A percentile compares a stretch with the other conserved stretches of the same genome.
Conservation (phyloP, 2,888 invertebrate species). For the Acleris laterana region DNA sequence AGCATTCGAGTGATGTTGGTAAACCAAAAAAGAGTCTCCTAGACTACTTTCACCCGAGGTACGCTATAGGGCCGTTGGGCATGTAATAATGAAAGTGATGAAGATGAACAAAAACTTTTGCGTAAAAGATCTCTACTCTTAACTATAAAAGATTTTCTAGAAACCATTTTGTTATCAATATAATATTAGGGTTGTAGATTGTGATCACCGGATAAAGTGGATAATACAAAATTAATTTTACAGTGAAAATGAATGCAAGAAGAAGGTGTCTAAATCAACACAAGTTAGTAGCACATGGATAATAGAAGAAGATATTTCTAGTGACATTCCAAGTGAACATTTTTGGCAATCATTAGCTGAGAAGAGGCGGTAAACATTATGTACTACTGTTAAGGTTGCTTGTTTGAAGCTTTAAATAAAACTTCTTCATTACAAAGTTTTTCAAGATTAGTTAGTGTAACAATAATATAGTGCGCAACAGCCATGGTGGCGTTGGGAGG, state of each 20-base stretch:
- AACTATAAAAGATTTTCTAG: too few species aligned
- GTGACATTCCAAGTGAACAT: slow-evolving; percentile 41
- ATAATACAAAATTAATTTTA: slow-evolving; percentile 1
- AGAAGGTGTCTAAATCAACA: slow-evolving; percentile 41
- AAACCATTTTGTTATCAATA: too few species aligned
- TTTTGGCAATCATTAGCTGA: slow-evolving; percentile 49
- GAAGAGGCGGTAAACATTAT: slow-evolving; percentile 41
- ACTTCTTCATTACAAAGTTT: too few species aligned
- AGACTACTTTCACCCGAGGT: slow-evolving; percentile 39
- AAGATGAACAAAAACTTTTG: too few species aligned
- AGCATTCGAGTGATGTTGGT: slow-evolving; percentile 4
- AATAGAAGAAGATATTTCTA: slow-evolving; percentile 40
- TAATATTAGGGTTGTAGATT: neutral
- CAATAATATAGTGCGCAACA: too few species aligned
- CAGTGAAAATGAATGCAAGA: slow-evolving; percentile 32
- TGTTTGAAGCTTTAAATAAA: too few species aligned
- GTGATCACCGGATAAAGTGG: neutral
- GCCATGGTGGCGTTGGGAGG: too few species aligned
- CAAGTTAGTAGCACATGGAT: slow-evolving; percentile 43
- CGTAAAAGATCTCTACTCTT: too few species aligned
- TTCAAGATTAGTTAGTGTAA: too few species aligned
- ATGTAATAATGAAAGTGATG: too few species aligned
- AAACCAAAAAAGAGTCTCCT: slow-evolving; percentile 33
- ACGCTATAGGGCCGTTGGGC: neutral
- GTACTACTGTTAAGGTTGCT: too few species aligned